These are phyloP conservation scores for Calephelis virginiensis DNA, from an alignment of 1,140 invertebrate species.

Conservation along the genomic window DNA sequence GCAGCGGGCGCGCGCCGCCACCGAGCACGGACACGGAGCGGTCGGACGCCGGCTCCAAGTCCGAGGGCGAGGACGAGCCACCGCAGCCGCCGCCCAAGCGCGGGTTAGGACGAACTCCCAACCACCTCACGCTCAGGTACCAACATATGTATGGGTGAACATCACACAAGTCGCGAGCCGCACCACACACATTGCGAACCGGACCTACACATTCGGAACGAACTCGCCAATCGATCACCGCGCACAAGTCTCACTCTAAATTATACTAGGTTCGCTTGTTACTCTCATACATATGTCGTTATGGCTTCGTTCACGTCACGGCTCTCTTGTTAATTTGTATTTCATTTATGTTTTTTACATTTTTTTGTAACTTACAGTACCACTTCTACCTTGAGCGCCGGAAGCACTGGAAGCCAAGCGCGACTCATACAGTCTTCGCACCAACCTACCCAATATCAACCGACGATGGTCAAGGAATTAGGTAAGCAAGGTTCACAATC, in stretches of 20 bases:
- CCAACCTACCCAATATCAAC: constrained; percentile 93
- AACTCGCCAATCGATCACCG: constrained; percentile 36
- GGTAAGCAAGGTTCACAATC: constrained; percentile 84
- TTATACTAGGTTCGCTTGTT: constrained; percentile 58
- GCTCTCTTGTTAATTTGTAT: background rate
- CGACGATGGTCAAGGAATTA: constrained; percentile 90
- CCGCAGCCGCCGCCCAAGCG: constrained; percentile 83
- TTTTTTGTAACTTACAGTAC: constrained; percentile 81
- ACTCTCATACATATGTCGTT: constrained; percentile 70
- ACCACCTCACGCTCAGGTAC: constrained; percentile 92
- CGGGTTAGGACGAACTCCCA: constrained; percentile 91
- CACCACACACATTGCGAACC: constrained; percentile 37
- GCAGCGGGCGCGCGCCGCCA: constrained; percentile 43
- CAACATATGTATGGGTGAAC: constrained; percentile 63
- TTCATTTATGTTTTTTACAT: constrained; percentile 1
- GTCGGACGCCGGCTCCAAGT: constrained; percentile 88
- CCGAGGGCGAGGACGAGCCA: constrained; percentile 93
- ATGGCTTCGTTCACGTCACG: background rate
- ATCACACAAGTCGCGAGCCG: constrained; percentile 37
- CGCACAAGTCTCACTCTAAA: constrained; percentile 42
- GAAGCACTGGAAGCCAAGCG: constrained; percentile 95
- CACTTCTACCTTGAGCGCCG: constrained; percentile 94
- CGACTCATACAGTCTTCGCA: constrained; percentile 95
- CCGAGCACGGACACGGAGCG: constrained; percentile 72
- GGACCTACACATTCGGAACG: constrained; percentile 39